Conservation (phyloP, 2,888 invertebrate genomes). For the Ectemnius lituratus region DNA sequence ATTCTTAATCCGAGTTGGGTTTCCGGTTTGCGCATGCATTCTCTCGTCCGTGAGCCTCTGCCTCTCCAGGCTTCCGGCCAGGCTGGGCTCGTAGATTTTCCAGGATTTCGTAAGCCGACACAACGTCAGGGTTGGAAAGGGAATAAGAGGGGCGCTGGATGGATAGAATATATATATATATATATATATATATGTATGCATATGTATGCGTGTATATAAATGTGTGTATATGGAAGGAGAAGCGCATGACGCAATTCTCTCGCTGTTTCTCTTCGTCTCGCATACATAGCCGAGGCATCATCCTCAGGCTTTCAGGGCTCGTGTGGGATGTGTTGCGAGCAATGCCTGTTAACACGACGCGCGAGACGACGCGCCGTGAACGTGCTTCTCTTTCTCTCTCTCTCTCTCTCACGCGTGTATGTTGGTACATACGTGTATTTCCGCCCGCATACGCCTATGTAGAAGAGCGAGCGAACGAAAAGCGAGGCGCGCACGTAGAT, state of each 20-base stretch:
- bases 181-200: not conserved
- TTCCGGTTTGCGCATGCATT: conserved; percentile 26
- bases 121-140: conserved; percentile 40
- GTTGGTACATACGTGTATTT: conserved; percentile 35
- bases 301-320: too few relatives aligned
- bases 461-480: conserved; percentile 7
- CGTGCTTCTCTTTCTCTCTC: not conserved
- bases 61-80: conserved; percentile 10
- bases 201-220: too few relatives aligned
- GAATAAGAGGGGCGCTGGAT: not conserved
- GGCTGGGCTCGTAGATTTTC: conserved; percentile 54
- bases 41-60: conserved; percentile 15
- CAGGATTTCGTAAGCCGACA: conserved; percentile 57
- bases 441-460: conserved; percentile 41
- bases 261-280: not conserved
- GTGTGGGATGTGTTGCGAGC: conserved; percentile 47
- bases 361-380: conserved; percentile 1
- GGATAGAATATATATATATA: not conserved
- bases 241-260: conserved; percentile 22
- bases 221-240: not conserved
- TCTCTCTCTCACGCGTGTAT: not conserved
- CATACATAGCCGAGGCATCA: too few relatives aligned
- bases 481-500: too few relatives aligned
- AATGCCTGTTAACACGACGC: conserved; percentile 39
- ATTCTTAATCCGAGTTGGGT: conserved; percentile 5